Percentiles rank a stretch among this genome's conserved stretches.
Evolutionary conservation across 2,113 vertebrate genomes (phyloP).

Genomic region (Ammodytes marinus): DNA sequence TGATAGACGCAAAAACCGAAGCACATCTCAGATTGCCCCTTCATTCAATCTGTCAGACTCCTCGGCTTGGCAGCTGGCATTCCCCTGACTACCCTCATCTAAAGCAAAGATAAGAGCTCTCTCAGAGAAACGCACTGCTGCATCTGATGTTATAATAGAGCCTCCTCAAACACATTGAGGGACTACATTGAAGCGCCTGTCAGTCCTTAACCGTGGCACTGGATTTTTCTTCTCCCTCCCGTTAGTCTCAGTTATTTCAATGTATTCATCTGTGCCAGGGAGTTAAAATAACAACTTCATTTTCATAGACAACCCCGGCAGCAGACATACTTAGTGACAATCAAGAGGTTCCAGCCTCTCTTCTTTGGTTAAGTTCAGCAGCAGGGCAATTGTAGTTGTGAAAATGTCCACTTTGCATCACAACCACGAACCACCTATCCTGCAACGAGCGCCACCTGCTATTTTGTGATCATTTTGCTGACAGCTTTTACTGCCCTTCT

Average conservation of each 20-base stretch:
- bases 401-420: background rate
- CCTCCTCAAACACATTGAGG: slow-evolving; percentile 16
- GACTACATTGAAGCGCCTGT: slow-evolving; percentile 1
- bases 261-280: background rate
- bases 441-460: background rate
- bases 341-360: background rate
- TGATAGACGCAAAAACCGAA: slow-evolving; percentile 18
- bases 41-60: slow-evolving; percentile 8
- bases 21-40: background rate
- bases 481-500: background rate
- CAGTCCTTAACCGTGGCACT: background rate
- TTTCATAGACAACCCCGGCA: background rate
- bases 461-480: background rate
- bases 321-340: background rate
- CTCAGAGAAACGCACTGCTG: background rate
- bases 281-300: background rate
- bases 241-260: background rate
- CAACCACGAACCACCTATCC: background rate
- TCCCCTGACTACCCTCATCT: background rate
- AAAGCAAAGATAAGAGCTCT: slow-evolving; percentile 28
- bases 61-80: slow-evolving; percentile 22
- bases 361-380: slow-evolving; percentile 9
- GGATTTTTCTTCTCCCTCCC: background rate
- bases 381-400: background rate
- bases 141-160: slow-evolving; percentile 11